Evolutionary conservation across 2,797 vertebrate species (phyloP).

Genomic region (Typhlichthys subterraneus): DNA sequence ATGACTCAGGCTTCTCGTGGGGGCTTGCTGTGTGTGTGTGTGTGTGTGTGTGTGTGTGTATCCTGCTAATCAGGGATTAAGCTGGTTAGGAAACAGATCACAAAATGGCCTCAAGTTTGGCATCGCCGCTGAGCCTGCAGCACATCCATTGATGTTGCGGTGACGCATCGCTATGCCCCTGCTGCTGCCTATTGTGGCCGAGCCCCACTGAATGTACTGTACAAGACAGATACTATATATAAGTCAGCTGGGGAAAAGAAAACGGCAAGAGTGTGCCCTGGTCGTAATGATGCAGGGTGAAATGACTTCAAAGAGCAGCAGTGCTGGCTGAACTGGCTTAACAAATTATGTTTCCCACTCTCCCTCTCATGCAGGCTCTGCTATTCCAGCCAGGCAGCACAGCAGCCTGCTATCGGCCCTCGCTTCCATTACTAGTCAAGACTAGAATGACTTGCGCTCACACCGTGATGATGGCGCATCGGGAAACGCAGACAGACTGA

Average conservation of each 20-base stretch:
- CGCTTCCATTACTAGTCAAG: slow-evolving; percentile 74
- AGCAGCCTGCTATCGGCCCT: slow-evolving; percentile 46
- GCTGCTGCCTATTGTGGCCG: slow-evolving; percentile 26
- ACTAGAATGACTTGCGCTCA: too few species aligned
- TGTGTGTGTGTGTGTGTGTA: slow-evolving; percentile 47
- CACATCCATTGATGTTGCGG: slow-evolving; percentile 41
- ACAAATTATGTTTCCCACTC: slow-evolving; percentile 60
- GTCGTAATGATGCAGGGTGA: slow-evolving; percentile 58
- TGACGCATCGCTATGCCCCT: slow-evolving; percentile 38
- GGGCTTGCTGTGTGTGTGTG: slow-evolving; percentile 41
- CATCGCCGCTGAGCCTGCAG: slow-evolving; percentile 27
- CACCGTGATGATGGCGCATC: slow-evolving; percentile 44
- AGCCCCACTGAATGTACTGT: slow-evolving; percentile 18
- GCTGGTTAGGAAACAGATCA: slow-evolving; percentile 23
- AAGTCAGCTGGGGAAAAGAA: slow-evolving; percentile 14
- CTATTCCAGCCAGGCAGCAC: slow-evolving; percentile 45
- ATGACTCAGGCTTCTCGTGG: slow-evolving; percentile 56
- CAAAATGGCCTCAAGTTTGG: slow-evolving; percentile 31
- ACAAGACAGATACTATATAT: slow-evolving; percentile 22
- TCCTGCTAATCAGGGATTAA: slow-evolving; percentile 65
- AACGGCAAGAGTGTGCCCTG: slow-evolving; percentile 28
- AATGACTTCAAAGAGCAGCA: slow-evolving; percentile 56
- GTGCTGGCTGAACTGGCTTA: slow-evolving; percentile 57
- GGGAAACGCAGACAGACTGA: slow-evolving; percentile 44
- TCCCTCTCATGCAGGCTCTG: slow-evolving; percentile 63